These are phyloP conservation scores for Formica exsecta DNA, from an alignment of 1,140 invertebrate species.

Conservation along the genomic window DNA sequence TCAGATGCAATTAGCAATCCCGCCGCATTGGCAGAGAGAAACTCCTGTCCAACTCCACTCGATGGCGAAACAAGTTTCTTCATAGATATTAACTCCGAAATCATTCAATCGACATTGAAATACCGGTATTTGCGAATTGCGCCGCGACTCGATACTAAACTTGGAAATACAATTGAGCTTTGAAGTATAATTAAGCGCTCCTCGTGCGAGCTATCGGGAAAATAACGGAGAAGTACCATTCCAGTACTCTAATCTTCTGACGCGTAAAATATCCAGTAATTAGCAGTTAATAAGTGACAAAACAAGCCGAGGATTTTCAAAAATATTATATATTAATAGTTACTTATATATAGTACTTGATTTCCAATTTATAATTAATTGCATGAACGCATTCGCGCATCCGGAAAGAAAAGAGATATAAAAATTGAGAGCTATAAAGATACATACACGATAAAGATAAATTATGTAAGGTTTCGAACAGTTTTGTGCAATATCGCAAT, in stretches of 20 bases:
- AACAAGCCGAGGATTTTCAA: slow-evolving; percentile 9
- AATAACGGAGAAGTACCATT: neutral
- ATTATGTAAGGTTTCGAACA: neutral
- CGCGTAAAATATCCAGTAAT: slow-evolving; percentile 16
- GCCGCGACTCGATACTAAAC: slow-evolving; percentile 34
- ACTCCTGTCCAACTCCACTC: slow-evolving; percentile 51
- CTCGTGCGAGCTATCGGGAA: neutral
- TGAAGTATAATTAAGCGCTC: slow-evolving; percentile 45
- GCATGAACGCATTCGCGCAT: neutral
- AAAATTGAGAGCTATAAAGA: neutral
- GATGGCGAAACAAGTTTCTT: slow-evolving; percentile 57
- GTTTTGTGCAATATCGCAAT: slow-evolving; percentile 16
- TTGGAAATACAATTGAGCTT: slow-evolving; percentile 41
- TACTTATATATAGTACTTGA: neutral
- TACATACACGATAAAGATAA: neutral
- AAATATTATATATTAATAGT: slow-evolving; percentile 6
- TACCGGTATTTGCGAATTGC: slow-evolving; percentile 44
- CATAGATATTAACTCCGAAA: slow-evolving; percentile 63
- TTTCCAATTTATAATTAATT: neutral
- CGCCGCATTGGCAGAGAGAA: slow-evolving; percentile 32
- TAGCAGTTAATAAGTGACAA: slow-evolving; percentile 3
- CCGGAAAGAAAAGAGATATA: neutral
- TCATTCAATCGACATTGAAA: slow-evolving; percentile 65
- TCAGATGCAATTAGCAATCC: slow-evolving; percentile 61
- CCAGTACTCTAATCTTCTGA: neutral